Base-by-base conservation (phyloP, 1,140 invertebrate genomes). In the Apis mellifera region DNA sequence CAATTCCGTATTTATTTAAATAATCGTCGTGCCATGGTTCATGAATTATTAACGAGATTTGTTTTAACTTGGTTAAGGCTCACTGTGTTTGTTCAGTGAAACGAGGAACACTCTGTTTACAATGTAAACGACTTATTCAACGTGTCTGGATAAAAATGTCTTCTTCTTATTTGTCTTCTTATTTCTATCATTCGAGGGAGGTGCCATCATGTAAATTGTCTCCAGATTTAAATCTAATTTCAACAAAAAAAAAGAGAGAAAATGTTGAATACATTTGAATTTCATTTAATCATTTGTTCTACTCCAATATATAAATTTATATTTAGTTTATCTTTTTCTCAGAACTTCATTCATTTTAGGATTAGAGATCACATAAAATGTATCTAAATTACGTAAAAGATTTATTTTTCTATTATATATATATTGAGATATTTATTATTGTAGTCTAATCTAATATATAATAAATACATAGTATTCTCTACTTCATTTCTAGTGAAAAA, bases 51-150 rank as follows among this genome's bases (percentile, higher is more conserved):
- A 52, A 82, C 66, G 54, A 50, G 15, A 7, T 11, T 48, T 23
- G 50, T 69, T 82, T 82, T n/a, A 54, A 55, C 78, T 42, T 13
- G 60, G 48, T 65, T 48, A 73, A 73, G 32, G 11, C 17, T 12
- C 23, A 5, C 15, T 19, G 64, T 57, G 64, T 57, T 68, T 66
- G 79, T 76, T 17, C 48, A 54, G 4, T 21, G 21, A 17, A 3
- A 19, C 32, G 23, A 32, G 26, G 11, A 19, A 5, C 9, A 17
- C 9, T 26, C 54, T 81, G 78, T 75, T 76, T 57, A 50, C 79
- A 75, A 23, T 72, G 64, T 82, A 76, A 82, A 82, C 73, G 72
- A 82, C 73, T 82, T 75, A 82, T 82, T 82, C 55, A 82, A 59
- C 23, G 54, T 59, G 42, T 50, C 23, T 50, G 79, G 60, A 68